Conservation (phyloP, 2,888 invertebrate species). For the Xanthorhoe spadicearia region DNA sequence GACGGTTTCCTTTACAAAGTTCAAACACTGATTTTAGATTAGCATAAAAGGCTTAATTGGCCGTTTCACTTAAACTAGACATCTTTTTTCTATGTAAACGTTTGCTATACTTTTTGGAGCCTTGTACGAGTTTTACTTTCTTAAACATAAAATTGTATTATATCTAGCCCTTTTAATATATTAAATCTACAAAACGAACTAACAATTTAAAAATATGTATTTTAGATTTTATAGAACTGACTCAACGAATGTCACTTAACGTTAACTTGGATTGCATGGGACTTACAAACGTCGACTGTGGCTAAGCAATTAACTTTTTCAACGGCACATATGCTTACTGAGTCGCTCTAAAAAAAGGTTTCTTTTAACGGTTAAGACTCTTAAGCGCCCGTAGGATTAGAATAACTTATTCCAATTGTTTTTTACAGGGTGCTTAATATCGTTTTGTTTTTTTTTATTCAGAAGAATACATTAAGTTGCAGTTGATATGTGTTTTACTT, state of each 20-base stretch:
- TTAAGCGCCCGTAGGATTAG: constrained; percentile 6
- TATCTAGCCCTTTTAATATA: too few species aligned
- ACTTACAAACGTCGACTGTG: constrained; percentile 23
- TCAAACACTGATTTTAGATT: background rate
- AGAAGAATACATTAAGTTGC: background rate
- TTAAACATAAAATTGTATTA: too few species aligned
- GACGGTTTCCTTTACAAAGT: background rate
- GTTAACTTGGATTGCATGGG: background rate
- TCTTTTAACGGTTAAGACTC: background rate
- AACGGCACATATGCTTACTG: constrained; percentile 19
- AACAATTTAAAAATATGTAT: too few species aligned
- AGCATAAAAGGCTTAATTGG: background rate
- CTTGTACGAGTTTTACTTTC: too few species aligned
- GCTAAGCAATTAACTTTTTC: constrained; percentile 47
- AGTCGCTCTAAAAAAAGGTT: constrained; percentile 6
- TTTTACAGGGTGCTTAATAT: background rate
- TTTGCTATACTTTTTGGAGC: too few species aligned
- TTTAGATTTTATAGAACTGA: too few species aligned
- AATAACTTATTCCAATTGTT: constrained; percentile 15
- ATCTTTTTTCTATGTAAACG: too few species aligned
- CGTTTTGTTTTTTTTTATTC: background rate
- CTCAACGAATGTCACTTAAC: background rate
- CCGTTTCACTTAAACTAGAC: too few species aligned
- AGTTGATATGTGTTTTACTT: background rate
- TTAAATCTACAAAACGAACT: too few species aligned